Base-by-base conservation (phyloP, 2,797 vertebrate species). In the Chloroceryle amazona region DNA sequence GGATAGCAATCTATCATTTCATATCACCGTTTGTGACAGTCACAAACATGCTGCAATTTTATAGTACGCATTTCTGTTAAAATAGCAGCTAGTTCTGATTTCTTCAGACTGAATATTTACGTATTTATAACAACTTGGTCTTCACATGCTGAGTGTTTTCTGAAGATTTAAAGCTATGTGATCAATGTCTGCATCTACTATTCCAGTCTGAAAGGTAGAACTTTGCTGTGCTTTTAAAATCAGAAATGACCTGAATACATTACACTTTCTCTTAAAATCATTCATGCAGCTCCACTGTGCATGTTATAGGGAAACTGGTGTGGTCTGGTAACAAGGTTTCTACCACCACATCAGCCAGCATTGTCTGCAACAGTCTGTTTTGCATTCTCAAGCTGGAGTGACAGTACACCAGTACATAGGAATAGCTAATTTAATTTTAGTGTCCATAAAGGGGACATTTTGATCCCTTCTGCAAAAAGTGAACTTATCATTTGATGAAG, bases 21-120 rank as follows among this genome's bases (percentile, higher is more conserved):
- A 0, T 55, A n/a, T 28, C 1, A 1, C n/a, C 29, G 33, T 26
- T 72, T 55, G 35, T 66, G 83, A 22, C 0, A 2, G 10, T 88
- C 84, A 33, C 42, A 66, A 54, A 74, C 15, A 46, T 17, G 10
- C 26, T 20, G 33, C 42, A 67, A 37, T 71, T 86, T 80, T 54
- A 11, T 29, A 88, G 54, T 80, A 25, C 1, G 1, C 3, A 4
- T 33, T 49, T 46, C 52, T 58, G 23, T 58, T 86, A 37, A 78
- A 85, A 58, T 26, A 90, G 62, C 19, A 58, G 29, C 62, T 62
- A 66, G 52, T 52, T 71, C 62, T n/a, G 46, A 49, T 62, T 71
- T 74, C 71, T 61, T 71, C 72, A 74, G 44, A 37, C 13, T 42
- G 46, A 51, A 10, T 78, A 47, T 41, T 71, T 71, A 15, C 17